These are phyloP conservation scores for Lithodes maja DNA, from an alignment of 2,888 invertebrate species.

Conservation along the genomic window DNA sequence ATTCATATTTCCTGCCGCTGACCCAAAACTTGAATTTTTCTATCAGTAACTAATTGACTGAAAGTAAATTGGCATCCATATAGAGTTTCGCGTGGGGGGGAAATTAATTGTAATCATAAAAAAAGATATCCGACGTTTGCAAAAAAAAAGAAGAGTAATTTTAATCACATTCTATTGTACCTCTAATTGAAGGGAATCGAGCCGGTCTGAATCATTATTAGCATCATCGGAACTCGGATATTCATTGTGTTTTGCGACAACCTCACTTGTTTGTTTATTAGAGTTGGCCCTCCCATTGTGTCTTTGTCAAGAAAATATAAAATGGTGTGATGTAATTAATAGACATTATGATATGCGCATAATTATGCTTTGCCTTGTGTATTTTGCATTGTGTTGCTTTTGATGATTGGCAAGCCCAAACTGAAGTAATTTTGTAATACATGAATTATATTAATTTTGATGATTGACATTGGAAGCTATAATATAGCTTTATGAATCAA, in stretches of 20 bases:
- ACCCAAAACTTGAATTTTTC: slow-evolving; percentile 35
- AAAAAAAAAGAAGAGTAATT: slow-evolving; percentile 48
- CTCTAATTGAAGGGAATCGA: slow-evolving; percentile 54
- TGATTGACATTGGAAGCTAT: too few species aligned
- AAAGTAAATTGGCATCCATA: slow-evolving; percentile 49
- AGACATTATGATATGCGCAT: too few species aligned
- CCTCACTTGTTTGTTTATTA: neutral
- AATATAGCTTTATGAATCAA: too few species aligned
- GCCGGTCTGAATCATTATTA: slow-evolving; percentile 38
- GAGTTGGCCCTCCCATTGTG: neutral
- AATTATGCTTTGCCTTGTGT: too few species aligned
- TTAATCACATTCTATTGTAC: slow-evolving; percentile 57
- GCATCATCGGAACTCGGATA: neutral
- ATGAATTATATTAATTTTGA: too few species aligned
- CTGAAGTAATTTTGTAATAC: too few species aligned
- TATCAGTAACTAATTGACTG: slow-evolving; percentile 48
- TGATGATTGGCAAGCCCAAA: too few species aligned
- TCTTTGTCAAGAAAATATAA: too few species aligned
- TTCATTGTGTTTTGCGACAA: neutral
- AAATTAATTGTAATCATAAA: slow-evolving; percentile 45
- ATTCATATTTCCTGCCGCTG: slow-evolving; percentile 42
- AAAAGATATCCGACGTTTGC: slow-evolving; percentile 11
- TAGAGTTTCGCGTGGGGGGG: slow-evolving; percentile 49
- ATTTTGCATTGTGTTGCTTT: too few species aligned
- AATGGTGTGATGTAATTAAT: too few species aligned